Evolutionary conservation across 2,797 vertebrate genomes (phyloP), one percentile per base, ranked within the genome.

Genomic region (Corythornis leucogaster): DNA sequence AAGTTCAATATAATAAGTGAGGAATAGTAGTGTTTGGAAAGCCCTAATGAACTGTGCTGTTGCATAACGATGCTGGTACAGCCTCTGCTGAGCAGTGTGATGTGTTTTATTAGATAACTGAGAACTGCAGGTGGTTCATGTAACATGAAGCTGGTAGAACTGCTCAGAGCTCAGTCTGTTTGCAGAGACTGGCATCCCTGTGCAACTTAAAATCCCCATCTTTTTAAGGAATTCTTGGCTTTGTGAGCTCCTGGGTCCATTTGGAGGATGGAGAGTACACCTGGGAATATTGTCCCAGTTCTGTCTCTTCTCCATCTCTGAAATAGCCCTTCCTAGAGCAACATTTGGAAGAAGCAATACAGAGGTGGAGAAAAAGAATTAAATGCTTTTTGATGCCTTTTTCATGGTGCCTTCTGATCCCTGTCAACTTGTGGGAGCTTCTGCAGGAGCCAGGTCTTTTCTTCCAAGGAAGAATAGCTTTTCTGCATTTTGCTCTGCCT

Each of bases 391-490:
- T 80, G 78, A 33, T 78, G 73, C 40, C 64, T 40, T 18, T 79
- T 43, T 85, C 26, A 3, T 14, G 2, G 58, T 48, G 71, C 50
- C 45, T 82, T 80, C 67, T 89, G 79, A 54, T 87, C 73, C 69
- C 54, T 40, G 43, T 45, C 61, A 64, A 8, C 77, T 90, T 87
- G 61, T 70, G 73, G 69, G 76, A 80, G 45, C 31, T 50, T 84
- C 67, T 59, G 75, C 73, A 85, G 73, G 58, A 87, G 40, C 64
- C 20, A 8, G 46, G 25, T 42, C 61, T 75, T 2, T 40, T 55
- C 43, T 68, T 35, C 80, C 75, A 38, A 66, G 76, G 80, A 74
- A 62, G 33, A 75, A 21, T 46, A 68, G 76, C 20, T 46, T 54
- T 31, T 43, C 58, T 75, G 66, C n/a, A 5, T 58, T 80, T 70